These are phyloP conservation scores for Nansenia antarctica DNA, from an alignment of 2,113 vertebrate genomes.

Conservation along the genomic window DNA sequence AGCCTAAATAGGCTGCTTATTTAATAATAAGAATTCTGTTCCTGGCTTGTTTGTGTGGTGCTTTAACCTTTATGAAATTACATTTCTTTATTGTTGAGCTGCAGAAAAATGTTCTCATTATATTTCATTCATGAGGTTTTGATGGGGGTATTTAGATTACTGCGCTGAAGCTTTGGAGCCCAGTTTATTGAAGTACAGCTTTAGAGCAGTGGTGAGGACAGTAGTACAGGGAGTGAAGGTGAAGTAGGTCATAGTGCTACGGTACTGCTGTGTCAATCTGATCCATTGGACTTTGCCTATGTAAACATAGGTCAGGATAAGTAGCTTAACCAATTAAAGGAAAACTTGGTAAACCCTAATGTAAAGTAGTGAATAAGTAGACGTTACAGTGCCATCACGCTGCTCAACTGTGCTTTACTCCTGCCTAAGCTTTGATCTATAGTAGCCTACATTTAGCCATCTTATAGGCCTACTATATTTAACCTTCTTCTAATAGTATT, in stretches of 20 bases:
- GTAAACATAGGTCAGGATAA: not conserved
- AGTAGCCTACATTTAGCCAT: no score
- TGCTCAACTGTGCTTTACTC: no score
- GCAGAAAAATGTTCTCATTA: not conserved
- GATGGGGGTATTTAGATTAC: not conserved
- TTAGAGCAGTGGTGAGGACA: not conserved
- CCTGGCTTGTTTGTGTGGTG: not conserved
- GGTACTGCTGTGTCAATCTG: not conserved
- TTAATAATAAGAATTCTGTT: not conserved
- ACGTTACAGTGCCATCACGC: no score
- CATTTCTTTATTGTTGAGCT: not conserved
- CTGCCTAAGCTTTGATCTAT: no score
- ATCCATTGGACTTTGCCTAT: not conserved
- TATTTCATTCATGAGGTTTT: not conserved
- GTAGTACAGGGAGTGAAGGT: not conserved
- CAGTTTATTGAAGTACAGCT: not conserved
- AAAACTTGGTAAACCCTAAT: not conserved
- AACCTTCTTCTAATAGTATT: no score
- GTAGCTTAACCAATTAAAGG: slow-evolving; percentile 12
- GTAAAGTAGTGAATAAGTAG: not conserved
- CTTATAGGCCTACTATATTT: no score
- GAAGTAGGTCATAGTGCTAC: not conserved
- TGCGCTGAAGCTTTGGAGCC: not conserved
- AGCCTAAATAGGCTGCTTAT: no score
- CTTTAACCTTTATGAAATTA: not conserved